Percentiles rank a stretch among this genome's conserved stretches.
These are phyloP conservation scores for Crepidodera aurea DNA, from an alignment of 2,888 invertebrate genomes.

Conservation along the genomic window DNA sequence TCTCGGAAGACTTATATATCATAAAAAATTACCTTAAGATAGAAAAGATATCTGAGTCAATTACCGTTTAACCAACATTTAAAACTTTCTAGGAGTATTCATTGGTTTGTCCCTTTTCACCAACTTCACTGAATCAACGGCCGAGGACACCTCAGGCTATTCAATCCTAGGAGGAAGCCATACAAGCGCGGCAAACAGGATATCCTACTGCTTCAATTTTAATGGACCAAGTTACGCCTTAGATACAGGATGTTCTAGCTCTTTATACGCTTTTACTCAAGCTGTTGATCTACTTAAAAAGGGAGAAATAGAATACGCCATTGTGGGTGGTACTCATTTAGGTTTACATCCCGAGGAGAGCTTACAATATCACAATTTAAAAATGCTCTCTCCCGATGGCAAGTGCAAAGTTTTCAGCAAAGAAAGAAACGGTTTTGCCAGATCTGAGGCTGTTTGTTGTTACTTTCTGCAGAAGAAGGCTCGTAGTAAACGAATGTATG, in stretches of 20 bases:
- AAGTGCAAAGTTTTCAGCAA: conserved; percentile 34
- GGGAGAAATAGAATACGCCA: conserved; percentile 33
- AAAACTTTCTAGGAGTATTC: background rate
- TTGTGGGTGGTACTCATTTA: conserved; percentile 59
- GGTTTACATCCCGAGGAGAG: background rate
- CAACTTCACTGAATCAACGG: background rate
- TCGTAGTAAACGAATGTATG: conserved; percentile 61
- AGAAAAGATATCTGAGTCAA: no score
- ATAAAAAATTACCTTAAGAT: no score
- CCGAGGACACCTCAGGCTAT: background rate
- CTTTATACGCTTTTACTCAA: conserved; percentile 40
- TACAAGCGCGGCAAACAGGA: conserved; percentile 34
- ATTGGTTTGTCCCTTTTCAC: background rate
- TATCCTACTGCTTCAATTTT: conserved; percentile 46
- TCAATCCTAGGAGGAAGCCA: conserved; percentile 2
- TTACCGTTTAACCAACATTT: no score
- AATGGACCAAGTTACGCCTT: conserved; percentile 46
- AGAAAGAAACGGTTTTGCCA: conserved; percentile 49
- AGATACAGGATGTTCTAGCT: conserved; percentile 46
- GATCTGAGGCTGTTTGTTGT: conserved; percentile 62
- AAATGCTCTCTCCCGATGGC: conserved; percentile 12
- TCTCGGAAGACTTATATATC: no score
- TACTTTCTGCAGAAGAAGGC: conserved; percentile 60
- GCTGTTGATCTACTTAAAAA: conserved; percentile 35
- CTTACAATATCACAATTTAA: background rate